Percentiles rank a stretch among this genome's conserved stretches.
Evolutionary conservation across 2,797 vertebrate genomes (phyloP).

Genomic region (Eutrigla gurnardus): DNA sequence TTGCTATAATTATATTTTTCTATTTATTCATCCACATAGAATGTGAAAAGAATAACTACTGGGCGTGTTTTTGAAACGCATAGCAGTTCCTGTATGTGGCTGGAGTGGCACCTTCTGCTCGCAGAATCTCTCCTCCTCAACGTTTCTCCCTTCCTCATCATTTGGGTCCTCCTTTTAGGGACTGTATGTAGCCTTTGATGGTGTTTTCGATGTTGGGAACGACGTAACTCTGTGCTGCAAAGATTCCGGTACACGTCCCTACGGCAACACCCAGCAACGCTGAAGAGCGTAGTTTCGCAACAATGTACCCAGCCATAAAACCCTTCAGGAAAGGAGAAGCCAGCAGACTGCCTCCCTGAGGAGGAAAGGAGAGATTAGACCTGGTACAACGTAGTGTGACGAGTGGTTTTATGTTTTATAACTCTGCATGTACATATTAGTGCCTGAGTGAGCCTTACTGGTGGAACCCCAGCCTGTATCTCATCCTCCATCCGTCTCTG

Average conservation of each 20-base stretch:
- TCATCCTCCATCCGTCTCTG: conserved; percentile 91
- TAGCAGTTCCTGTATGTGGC: conserved; percentile 34
- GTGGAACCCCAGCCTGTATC: conserved; percentile 89
- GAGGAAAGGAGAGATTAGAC: conserved; percentile 15
- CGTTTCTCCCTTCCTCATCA: conserved; percentile 26
- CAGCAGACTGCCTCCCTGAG: conserved; percentile 90
- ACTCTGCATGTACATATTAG: not conserved
- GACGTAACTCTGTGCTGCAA: conserved; percentile 88
- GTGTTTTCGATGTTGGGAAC: conserved; percentile 91
- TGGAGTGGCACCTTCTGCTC: not conserved
- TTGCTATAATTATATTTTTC: conserved; percentile 9
- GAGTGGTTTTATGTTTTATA: not conserved
- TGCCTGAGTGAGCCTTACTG: conserved; percentile 79
- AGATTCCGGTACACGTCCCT: conserved; percentile 92
- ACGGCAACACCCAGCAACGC: conserved; percentile 89
- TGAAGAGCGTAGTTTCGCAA: conserved; percentile 91
- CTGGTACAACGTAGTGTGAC: not conserved
- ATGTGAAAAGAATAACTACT: conserved; percentile 7
- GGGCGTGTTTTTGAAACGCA: conserved; percentile 1
- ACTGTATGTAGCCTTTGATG: conserved; percentile 87
- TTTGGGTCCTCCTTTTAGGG: conserved; percentile 65
- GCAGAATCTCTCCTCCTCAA: not conserved
- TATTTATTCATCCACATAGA: not conserved
- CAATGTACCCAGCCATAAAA: conserved; percentile 92
- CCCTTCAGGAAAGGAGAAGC: conserved; percentile 95